Conservation (phyloP, 2,113 vertebrate genomes). For the Apeltes quadracus region DNA sequence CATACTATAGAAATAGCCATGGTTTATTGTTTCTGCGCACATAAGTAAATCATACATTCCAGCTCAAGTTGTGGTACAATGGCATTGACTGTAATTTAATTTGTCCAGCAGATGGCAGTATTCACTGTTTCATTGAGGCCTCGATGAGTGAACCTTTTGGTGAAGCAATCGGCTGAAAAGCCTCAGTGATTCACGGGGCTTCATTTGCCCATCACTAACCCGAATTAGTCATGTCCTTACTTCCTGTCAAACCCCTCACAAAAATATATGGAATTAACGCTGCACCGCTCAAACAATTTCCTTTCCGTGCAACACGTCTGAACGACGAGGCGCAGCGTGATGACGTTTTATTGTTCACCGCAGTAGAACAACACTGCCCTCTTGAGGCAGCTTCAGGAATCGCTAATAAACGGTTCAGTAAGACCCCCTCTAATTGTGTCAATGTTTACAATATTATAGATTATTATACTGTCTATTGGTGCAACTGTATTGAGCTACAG, state of each 20-base stretch:
- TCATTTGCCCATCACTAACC: no score
- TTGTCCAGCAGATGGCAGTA: no score
- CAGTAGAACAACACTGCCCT: not conserved
- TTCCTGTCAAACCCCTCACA: not conserved
- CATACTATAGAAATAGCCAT: no score
- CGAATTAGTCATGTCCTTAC: not conserved
- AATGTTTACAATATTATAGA: not conserved
- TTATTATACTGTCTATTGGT: not conserved
- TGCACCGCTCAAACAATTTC: not conserved
- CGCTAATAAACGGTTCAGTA: not conserved
- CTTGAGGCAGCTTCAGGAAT: conserved; percentile 1
- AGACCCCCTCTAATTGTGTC: not conserved
- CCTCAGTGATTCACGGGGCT: no score
- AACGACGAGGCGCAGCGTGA: conserved; percentile 32
- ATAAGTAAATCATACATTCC: no score
- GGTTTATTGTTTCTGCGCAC: no score
- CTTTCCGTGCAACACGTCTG: conserved; percentile 1
- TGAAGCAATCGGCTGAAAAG: no score
- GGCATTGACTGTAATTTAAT: no score
- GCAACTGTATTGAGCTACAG: not conserved
- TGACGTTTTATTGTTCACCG: conserved; percentile 26
- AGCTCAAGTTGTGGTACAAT: no score
- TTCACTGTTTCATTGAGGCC: no score
- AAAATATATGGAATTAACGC: no score
- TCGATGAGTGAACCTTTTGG: no score